Percentiles rank a stretch among this genome's conserved stretches.
These are phyloP conservation scores for Formica selysi DNA, from an alignment of 1,140 invertebrate genomes.

Conservation along the genomic window DNA sequence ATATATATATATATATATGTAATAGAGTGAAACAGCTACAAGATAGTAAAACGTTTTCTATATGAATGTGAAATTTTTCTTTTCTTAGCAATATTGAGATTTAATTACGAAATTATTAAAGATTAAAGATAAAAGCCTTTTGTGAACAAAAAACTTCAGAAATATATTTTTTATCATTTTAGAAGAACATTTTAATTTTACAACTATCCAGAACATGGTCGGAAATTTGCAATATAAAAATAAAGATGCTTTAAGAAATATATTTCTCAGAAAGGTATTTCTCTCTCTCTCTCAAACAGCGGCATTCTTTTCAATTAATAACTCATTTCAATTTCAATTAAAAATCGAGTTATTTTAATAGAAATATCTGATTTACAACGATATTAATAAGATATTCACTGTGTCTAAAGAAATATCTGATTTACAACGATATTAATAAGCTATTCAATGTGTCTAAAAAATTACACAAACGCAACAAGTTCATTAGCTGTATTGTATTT, in stretches of 20 bases:
- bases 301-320: background rate
- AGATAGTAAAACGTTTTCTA: constrained; percentile 2
- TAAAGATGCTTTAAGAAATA: background rate
- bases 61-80: background rate
- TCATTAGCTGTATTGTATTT: no score
- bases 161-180: background rate
- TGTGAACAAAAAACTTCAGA: background rate
- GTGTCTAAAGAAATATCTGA: background rate
- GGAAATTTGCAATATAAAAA: background rate
- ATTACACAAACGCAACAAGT: no score
- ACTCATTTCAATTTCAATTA: no score
- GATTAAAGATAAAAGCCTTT: background rate
- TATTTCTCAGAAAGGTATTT: background rate
- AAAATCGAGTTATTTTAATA: background rate
- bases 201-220: background rate
- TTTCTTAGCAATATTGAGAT: background rate
- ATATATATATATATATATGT: no score
- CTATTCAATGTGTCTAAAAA: background rate
- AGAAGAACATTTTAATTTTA: background rate
- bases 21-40: background rate
- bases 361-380: background rate
- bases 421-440: background rate
- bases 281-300: no score
- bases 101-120: background rate
- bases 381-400: background rate